Evolutionary conservation across 1,140 invertebrate species (phyloP), one percentile per base, ranked within the genome.

Genomic region (Scaptomyza montana): DNA sequence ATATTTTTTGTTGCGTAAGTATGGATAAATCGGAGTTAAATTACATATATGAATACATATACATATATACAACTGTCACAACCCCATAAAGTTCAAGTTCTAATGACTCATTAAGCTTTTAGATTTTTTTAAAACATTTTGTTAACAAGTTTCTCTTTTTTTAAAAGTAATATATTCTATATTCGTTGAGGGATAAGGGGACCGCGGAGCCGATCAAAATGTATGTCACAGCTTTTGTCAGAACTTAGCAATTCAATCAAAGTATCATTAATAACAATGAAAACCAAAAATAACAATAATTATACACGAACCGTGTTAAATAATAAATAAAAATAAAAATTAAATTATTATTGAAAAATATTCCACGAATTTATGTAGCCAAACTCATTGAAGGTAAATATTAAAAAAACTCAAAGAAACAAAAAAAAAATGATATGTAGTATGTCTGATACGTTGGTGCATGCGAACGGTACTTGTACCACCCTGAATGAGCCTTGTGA

Each of bases 291-390:
- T 7, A 59, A 16, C 16, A 16, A 16, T 16, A 5, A 67, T 50
- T 36, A 41, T 50, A 39, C 54, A 65, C 10, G 9, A 5, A 65
- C 57, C n/a, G 33, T 16, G 46, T 67, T 21, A 41, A 60, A 65
- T 71, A 8, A 33, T 19, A 67, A 50, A 19, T 66, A n/a, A n/a
- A n/a, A n/a, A n/a, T n/a, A n/a, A n/a, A n/a, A 61, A 33, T 0
- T 0, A 8, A 65, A 57, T 30, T 1, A 6, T 6, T 30, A 7
- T 30, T 16, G 1, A 16, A 16, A 16, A 16, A 30, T 25, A 25
- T 25, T 25, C 5, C 7, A 5, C 4, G 47, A 47, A 59, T 36
- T 7, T 36, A 36, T 36, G 33, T 36, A 36, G 8, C 25, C 6
- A 13, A 53, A 36, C 1, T 8, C 13, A 54, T n/a, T 9, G 10